phyloP scores from a whole-genome alignment of 2,113 vertebrate species.

The Chloroceryle aenea region DNA sequence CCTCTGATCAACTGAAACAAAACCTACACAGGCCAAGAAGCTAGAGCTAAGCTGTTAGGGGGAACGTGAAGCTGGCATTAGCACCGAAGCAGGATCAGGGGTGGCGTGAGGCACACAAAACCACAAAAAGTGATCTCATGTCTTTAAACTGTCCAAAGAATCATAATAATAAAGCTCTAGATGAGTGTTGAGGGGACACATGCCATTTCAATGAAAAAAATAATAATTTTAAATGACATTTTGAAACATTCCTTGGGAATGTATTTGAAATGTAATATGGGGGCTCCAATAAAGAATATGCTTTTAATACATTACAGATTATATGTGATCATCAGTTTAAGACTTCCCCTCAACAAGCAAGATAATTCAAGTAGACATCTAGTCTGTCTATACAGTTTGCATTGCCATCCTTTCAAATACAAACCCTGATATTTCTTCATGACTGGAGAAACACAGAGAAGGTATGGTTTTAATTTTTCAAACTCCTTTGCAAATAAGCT shows the following conservation, averaged over 20 bases:
- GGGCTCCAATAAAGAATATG: conserved; percentile 70
- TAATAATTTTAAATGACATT: conserved; percentile 69
- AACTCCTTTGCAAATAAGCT: conserved; percentile 71
- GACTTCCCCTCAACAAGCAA: conserved; percentile 64
- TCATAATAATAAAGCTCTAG: conserved; percentile 68
- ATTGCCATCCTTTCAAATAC: conserved; percentile 58
- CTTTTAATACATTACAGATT: conserved; percentile 75
- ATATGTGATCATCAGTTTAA: conserved; percentile 74
- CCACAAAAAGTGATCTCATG: conserved; percentile 68
- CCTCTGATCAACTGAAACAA: conserved; percentile 39
- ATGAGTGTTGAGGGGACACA: conserved; percentile 69
- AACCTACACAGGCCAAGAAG: neutral
- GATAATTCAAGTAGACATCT: conserved; percentile 72
- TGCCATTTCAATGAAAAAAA: conserved; percentile 64
- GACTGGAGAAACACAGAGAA: conserved; percentile 34
- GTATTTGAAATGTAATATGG: conserved; percentile 77
- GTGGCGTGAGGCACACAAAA: conserved; percentile 45
- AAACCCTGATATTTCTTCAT: conserved; percentile 57
- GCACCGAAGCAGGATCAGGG: conserved; percentile 21
- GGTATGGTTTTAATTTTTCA: conserved; percentile 76
- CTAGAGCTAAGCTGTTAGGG: neutral
- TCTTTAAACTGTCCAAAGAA: conserved; percentile 72
- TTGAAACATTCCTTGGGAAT: conserved; percentile 75
- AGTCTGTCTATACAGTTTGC: conserved; percentile 56
- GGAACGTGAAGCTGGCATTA: conserved; percentile 14